Conservation (phyloP, 2,888 invertebrate genomes). For the Margaritifera margaritifera region DNA sequence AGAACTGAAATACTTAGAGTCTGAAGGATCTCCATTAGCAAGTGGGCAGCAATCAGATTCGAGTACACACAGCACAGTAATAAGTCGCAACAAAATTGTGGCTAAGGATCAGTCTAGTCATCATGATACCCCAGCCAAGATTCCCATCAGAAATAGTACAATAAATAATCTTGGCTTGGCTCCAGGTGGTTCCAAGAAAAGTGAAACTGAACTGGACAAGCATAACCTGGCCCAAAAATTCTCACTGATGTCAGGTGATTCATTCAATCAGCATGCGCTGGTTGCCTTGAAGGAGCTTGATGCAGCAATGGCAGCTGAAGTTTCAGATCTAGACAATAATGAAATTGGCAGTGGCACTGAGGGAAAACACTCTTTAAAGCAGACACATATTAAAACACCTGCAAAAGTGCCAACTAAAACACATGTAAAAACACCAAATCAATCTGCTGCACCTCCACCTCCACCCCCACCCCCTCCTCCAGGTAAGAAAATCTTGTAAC, state of each 20-base stretch:
- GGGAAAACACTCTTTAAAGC: constrained; percentile 8
- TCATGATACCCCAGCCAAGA: no score
- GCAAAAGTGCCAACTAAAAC: constrained; percentile 12
- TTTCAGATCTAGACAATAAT: constrained; percentile 41
- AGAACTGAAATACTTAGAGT: no score
- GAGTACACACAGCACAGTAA: no score
- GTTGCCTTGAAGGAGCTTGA: constrained; percentile 67
- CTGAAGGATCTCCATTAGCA: no score
- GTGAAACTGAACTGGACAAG: no score
- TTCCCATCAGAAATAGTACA: no score
- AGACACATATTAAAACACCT: not conserved
- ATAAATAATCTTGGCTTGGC: no score
- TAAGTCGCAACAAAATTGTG: no score
- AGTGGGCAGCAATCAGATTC: no score
- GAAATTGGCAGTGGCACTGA: constrained; percentile 5
- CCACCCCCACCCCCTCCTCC: constrained; percentile 42
- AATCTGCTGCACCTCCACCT: constrained; percentile 38
- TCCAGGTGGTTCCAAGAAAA: no score
- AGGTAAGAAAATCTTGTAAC: constrained; percentile 4
- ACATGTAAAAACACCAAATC: constrained; percentile 9
- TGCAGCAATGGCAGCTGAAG: constrained; percentile 66
- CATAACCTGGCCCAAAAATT: no score
- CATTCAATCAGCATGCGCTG: constrained; percentile 60
- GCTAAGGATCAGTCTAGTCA: no score
- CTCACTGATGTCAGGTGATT: constrained; percentile 33